Conservation (phyloP, 2,797 vertebrate species). For the Coendou prehensilis region DNA sequence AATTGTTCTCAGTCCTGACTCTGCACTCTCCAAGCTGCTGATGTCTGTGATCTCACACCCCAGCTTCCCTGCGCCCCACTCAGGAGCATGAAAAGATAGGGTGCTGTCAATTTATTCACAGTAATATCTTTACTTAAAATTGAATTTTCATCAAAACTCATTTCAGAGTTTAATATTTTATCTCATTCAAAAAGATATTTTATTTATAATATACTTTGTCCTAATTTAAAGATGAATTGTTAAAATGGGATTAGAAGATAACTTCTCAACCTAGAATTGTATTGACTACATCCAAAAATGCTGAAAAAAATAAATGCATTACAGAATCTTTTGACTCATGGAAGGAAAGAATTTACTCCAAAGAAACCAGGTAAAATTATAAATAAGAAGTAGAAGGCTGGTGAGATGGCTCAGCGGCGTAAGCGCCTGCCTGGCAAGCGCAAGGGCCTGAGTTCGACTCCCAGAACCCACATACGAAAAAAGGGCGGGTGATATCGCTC, state of each 20-base stretch:
- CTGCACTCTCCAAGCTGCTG: neutral
- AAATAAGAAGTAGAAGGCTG: slow-evolving; percentile 9
- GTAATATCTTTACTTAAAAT: slow-evolving; percentile 27
- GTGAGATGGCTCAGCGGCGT: too few species aligned
- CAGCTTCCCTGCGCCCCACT: neutral
- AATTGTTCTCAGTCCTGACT: neutral
- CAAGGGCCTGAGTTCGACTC: too few species aligned
- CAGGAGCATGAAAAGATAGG: neutral
- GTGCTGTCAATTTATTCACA: neutral
- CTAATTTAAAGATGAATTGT: slow-evolving; percentile 7
- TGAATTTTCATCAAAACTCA: slow-evolving; percentile 49
- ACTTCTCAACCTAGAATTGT: neutral
- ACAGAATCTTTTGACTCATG: neutral
- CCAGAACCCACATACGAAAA: too few species aligned
- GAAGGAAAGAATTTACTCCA: neutral
- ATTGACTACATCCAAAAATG: neutral
- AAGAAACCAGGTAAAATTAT: slow-evolving; percentile 4
- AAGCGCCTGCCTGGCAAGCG: too few species aligned
- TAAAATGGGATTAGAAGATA: neutral
- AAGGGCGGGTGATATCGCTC: too few species aligned
- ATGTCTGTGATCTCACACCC: neutral
- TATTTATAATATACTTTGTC: slow-evolving; percentile 1
- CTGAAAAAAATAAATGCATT: neutral
- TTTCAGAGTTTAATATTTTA: neutral
- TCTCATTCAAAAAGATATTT: neutral